Base-by-base conservation (phyloP, 2,113 vertebrate genomes). In the Phaetusa simplex region DNA sequence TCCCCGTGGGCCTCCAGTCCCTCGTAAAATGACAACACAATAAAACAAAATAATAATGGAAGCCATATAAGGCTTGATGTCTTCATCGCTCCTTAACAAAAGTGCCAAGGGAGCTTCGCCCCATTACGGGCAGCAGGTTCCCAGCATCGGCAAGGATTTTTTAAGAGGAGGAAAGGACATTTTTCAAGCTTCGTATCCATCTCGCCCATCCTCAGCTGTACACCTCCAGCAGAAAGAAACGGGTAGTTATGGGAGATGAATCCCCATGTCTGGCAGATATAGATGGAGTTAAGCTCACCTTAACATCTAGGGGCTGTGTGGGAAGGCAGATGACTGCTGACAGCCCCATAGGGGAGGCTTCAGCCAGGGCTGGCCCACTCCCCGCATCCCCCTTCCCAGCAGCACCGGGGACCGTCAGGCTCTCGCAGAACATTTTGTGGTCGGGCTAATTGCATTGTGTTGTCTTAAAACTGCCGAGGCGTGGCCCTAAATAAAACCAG, bases 41-140 rank as follows among this genome's bases (percentile, higher is more conserved):
- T 87, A 95, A 95, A 94, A 64, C 67, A 96, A 90, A 92, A 92
- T 78, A 92, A 94, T 79, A 66, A 81, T 86, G 72, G 59, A 86
- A 88, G 40, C 76, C 91, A 70, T 86, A 53, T 61, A 96, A 77
- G 72, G 64, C 88, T 88, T 58, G 72, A 94, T 92, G 76, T 91
- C 86, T 90, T 81, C 95, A 94, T 83, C 12, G 14, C 38, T 80
- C 38, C 74, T 47, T 45, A 58, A 90, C 52, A 82, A 89, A 91
- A 40, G 40, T 40, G 27, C 56, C 89, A 87, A n/a, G 66, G 66
- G 65, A 91, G 49, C 38, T 65, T 78, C 6, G 20, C 78, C 66
- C 86, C 65, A 89, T 49, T 29, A 69, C 0, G 3, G 53, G 38
- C 47, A 79, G 91, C 81, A 82, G 70, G 81, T 79, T 87, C 73